Percentiles rank a stretch among this genome's conserved stretches.
Evolutionary conservation across 2,888 invertebrate species (phyloP).

Genomic region (Barypeithes pellucidus): DNA sequence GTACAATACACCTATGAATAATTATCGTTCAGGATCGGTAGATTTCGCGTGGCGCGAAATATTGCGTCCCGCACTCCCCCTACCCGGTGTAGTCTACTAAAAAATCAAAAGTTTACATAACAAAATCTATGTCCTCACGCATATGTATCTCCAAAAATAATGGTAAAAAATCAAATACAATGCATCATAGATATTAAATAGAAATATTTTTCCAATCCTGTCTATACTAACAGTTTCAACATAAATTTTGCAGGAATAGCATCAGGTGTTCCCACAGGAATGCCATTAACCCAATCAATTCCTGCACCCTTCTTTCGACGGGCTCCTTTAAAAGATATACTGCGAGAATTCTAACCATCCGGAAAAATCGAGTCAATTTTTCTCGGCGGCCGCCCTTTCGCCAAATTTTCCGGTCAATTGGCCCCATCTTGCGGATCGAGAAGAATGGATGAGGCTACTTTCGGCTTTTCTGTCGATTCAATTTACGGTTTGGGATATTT

Average conservation of each 20-base stretch:
- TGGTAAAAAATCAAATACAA: too few relatives aligned
- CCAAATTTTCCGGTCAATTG: conserved; percentile 52
- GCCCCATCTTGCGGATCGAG: conserved; percentile 40
- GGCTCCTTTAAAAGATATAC: conserved; percentile 54
- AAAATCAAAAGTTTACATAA: too few relatives aligned
- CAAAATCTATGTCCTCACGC: too few relatives aligned
- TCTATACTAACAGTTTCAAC: too few relatives aligned
- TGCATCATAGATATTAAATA: too few relatives aligned
- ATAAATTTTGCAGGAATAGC: conserved; percentile 16
- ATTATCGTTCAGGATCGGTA: too few relatives aligned
- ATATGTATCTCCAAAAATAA: too few relatives aligned
- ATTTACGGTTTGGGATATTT: conserved; percentile 25
- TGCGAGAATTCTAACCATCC: conserved; percentile 51
- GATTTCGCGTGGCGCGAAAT: too few relatives aligned
- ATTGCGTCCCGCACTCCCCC: too few relatives aligned
- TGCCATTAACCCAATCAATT: conserved; percentile 49
- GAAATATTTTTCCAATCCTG: too few relatives aligned
- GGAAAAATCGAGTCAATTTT: conserved; percentile 56
- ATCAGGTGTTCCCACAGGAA: conserved; percentile 51
- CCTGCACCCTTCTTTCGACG: conserved; percentile 48
- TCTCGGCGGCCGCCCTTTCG: conserved; percentile 51
- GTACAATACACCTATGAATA: too few relatives aligned
- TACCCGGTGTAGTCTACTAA: too few relatives aligned
- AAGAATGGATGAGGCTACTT: conserved; percentile 27
- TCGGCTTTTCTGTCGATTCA: conserved; percentile 2